A percentile compares a stretch with the other conserved stretches of the same genome.
These are phyloP conservation scores for Hypothenemus hampei DNA, from an alignment of 1,140 invertebrate species.

Conservation along the genomic window DNA sequence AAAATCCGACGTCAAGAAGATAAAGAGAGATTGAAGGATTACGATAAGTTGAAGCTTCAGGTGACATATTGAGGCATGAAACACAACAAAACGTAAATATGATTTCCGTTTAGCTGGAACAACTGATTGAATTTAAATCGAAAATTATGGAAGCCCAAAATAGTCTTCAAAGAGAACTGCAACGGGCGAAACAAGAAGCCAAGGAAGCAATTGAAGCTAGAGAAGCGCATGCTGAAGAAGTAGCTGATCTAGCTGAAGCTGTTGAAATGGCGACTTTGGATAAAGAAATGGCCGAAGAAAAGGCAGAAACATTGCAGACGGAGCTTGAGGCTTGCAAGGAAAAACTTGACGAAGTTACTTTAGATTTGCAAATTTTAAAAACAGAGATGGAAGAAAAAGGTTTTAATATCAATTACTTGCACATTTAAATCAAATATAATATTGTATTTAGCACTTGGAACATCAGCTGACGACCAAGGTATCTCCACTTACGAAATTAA, in stretches of 20 bases:
- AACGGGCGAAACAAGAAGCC: conserved; percentile 77
- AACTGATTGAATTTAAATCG: conserved; percentile 86
- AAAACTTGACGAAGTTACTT: conserved; percentile 82
- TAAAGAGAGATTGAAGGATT: conserved; percentile 82
- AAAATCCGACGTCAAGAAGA: conserved; percentile 82
- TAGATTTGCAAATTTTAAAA: conserved; percentile 89
- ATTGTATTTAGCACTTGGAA: conserved; percentile 5
- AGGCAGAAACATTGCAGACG: conserved; percentile 84
- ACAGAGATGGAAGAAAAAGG: conserved; percentile 78
- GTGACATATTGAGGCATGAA: too few relatives aligned
- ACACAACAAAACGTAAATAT: too few relatives aligned
- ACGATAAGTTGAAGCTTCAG: conserved; percentile 79
- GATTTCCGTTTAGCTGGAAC: conserved; percentile 74
- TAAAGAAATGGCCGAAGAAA: conserved; percentile 99
- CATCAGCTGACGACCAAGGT: conserved; percentile 34
- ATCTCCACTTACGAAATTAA: conserved; percentile 80
- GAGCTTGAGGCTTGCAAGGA: conserved; percentile 88
- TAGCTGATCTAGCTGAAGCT: conserved; percentile 85
- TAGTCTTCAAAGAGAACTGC: conserved; percentile 82
- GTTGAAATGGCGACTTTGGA: conserved; percentile 97
- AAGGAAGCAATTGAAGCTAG: conserved; percentile 81
- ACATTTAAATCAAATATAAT: neutral
- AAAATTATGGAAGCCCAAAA: conserved; percentile 92
- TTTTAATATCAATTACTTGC: conserved; percentile 4
- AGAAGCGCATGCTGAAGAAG: conserved; percentile 83